A percentile compares a stretch with the other conserved stretches of the same genome.
Conservation (phyloP, 2,113 vertebrate genomes). For the Cryptomyrus ogoouensis region DNA sequence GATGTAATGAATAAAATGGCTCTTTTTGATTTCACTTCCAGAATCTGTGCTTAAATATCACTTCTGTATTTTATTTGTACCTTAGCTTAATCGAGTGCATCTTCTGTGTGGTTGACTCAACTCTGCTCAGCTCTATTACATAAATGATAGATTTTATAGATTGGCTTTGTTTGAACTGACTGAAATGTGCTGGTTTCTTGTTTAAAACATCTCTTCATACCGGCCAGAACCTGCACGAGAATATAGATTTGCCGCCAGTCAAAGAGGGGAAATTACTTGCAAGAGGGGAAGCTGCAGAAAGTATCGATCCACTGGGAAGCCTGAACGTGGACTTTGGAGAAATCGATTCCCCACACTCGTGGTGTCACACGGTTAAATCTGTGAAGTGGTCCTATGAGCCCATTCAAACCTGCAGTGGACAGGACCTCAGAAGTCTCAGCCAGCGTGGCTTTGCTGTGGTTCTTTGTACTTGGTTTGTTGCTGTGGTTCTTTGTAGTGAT, state of each 20-base stretch:
- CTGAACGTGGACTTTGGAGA: background rate
- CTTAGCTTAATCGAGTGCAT: background rate
- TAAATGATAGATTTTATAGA: conserved; percentile 2
- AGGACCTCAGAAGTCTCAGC: background rate
- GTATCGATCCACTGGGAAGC: background rate
- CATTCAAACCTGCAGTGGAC: background rate
- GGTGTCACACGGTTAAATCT: background rate
- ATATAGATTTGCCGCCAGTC: background rate
- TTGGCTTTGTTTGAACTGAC: background rate
- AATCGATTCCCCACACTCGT: background rate
- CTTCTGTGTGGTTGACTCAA: background rate
- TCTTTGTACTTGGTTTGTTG: background rate
- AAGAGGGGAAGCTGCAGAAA: background rate
- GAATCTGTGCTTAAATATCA: conserved; percentile 1
- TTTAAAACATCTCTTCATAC: background rate
- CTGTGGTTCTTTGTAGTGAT: background rate
- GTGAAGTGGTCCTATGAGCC: background rate
- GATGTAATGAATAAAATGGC: conserved; percentile 1
- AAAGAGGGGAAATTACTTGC: conserved; percentile 1
- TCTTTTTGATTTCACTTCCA: background rate
- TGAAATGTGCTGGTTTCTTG: background rate
- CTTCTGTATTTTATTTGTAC: background rate
- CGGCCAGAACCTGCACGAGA: background rate
- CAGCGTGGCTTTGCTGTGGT: background rate
- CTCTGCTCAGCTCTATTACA: background rate